Evolutionary conservation across 2,113 vertebrate species (phyloP).

Genomic region (Heptranchias perlo): DNA sequence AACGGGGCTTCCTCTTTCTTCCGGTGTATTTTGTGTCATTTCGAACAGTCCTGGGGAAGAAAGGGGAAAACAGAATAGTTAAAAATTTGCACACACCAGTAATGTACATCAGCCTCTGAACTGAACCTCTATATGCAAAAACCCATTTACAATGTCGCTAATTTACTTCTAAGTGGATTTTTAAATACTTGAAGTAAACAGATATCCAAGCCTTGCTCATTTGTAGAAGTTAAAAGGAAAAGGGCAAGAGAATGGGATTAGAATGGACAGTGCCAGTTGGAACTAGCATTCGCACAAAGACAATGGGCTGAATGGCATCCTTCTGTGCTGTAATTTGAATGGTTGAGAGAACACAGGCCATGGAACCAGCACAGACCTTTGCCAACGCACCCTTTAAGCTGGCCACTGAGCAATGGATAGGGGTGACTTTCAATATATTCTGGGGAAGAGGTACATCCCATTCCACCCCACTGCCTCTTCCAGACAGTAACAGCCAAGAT

Average conservation of each 20-base stretch:
- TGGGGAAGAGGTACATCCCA: not conserved
- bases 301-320: not conserved
- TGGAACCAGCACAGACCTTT: too few species aligned
- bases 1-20: conserved; percentile 75
- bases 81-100: not conserved
- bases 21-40: conserved; percentile 84
- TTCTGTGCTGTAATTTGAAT: not conserved
- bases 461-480: not conserved
- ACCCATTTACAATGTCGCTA: conserved; percentile 10
- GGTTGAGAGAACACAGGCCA: not conserved
- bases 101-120: not conserved
- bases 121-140: conserved; percentile 20
- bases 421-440: not conserved
- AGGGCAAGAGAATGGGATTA: not conserved
- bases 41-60: conserved; percentile 72
- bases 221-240: not conserved
- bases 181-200: conserved; percentile 50
- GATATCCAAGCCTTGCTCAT: not conserved
- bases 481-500: not conserved
- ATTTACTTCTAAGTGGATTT: conserved; percentile 60
- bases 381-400: not conserved
- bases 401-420: not conserved
- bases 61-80: not conserved
- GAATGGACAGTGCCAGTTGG: not conserved
- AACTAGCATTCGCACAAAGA: not conserved